phyloP scores from a whole-genome alignment of 2,797 vertebrate genomes.

The Coracias cyanogaster region DNA sequence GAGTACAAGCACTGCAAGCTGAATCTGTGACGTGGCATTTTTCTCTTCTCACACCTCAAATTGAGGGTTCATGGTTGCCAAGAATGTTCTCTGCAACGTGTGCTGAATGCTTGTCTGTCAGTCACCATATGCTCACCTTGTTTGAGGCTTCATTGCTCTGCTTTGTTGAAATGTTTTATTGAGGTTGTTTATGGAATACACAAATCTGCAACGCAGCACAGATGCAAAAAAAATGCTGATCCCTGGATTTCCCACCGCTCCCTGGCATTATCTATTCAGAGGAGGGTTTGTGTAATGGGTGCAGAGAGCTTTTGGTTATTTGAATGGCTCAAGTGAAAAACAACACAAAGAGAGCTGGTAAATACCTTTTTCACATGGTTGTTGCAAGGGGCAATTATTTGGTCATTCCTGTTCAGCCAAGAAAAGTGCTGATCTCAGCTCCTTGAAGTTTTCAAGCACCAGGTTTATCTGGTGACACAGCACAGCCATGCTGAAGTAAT shows the following conservation, averaged over 20 bases:
- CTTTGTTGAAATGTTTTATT: conserved; percentile 33
- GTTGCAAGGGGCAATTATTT: neutral
- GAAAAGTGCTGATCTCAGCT: neutral
- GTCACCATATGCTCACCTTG: neutral
- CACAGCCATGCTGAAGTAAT: neutral
- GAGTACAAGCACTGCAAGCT: neutral
- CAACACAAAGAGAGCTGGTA: neutral
- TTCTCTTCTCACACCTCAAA: neutral
- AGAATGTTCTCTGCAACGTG: neutral
- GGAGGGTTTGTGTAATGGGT: neutral
- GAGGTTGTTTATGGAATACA: neutral
- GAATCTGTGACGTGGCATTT: neutral
- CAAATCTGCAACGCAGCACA: neutral
- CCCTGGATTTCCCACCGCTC: neutral
- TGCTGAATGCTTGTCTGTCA: neutral
- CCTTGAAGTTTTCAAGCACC: neutral
- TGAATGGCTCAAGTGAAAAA: neutral
- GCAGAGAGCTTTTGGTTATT: neutral
- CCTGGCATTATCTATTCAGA: neutral
- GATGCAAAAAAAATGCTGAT: neutral
- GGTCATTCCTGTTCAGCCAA: neutral
- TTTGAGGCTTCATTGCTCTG: neutral
- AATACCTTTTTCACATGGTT: neutral
- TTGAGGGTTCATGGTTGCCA: neutral
- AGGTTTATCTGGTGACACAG: neutral